Evolutionary conservation across 1,140 invertebrate genomes (phyloP).

Genomic region (Drosophila carrolli): DNA sequence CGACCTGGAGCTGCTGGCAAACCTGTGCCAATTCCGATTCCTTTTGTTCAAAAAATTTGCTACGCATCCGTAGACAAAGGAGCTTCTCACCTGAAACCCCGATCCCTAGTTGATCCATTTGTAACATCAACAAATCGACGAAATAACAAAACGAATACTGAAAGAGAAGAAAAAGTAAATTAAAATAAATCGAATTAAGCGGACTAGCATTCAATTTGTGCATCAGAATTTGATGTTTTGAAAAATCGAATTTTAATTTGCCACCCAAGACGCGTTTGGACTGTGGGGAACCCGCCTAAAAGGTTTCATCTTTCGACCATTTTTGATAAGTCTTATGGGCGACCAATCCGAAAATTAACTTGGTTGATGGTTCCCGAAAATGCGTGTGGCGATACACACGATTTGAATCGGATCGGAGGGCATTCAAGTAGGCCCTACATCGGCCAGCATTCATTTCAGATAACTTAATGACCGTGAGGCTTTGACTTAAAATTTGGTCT

Average conservation of each 20-base stretch:
- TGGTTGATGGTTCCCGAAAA: constrained; percentile 24
- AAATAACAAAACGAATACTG: constrained; percentile 30
- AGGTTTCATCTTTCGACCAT: constrained; percentile 66
- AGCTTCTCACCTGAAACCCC: constrained; percentile 36
- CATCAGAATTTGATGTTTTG: constrained; percentile 61
- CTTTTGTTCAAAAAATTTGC: constrained; percentile 55
- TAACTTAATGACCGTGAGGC: constrained; percentile 38
- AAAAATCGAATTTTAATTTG: constrained; percentile 83
- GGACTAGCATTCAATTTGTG: constrained; percentile 64
- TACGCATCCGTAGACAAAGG: constrained; percentile 65
- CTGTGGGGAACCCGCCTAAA: constrained; percentile 54
- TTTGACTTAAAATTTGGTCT: constrained; percentile 26
- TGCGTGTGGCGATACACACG: constrained; percentile 28
- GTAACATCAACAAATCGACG: constrained; percentile 43
- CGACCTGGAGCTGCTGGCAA: constrained; percentile 64
- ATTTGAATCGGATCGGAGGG: neutral
- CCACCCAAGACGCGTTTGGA: constrained; percentile 62
- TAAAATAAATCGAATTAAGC: constrained; percentile 78
- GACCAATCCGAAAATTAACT: constrained; percentile 59
- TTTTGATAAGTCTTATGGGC: constrained; percentile 69
- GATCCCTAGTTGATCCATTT: constrained; percentile 33
- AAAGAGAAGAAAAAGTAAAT: constrained; percentile 59
- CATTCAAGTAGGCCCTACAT: constrained; percentile 53
- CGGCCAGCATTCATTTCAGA: constrained; percentile 50
- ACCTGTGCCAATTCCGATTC: constrained; percentile 71